A percentile compares a stretch with the other conserved stretches of the same genome.
phyloP scores from a whole-genome alignment of 1,140 invertebrate genomes.

The Bombus vancouverensis region DNA sequence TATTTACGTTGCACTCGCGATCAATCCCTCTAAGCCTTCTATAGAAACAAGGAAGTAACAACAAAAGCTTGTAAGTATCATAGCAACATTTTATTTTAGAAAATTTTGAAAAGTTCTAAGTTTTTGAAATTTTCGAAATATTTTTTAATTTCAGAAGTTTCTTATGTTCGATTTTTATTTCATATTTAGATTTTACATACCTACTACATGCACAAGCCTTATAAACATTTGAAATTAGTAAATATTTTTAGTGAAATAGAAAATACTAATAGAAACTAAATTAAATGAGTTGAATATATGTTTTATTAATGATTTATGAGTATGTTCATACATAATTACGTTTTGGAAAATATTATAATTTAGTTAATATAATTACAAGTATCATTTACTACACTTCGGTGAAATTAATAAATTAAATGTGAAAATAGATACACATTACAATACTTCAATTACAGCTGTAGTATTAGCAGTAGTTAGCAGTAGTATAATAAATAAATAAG shows the following conservation, averaged over 20 bases:
- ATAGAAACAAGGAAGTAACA: neutral
- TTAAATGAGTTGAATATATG: neutral
- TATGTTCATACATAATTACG: neutral
- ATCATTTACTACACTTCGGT: neutral
- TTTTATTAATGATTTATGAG: neutral
- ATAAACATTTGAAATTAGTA: neutral
- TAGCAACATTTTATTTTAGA: neutral
- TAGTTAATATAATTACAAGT: neutral
- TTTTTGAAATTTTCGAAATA: neutral
- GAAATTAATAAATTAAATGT: neutral
- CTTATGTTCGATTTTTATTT: neutral
- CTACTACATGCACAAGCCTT: neutral
- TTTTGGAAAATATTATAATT: neutral
- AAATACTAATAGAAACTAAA: neutral
- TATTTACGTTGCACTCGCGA: constrained; percentile 10
- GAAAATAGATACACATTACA: neutral
- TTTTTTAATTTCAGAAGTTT: neutral
- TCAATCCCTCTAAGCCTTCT: neutral
- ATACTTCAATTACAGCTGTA: no score
- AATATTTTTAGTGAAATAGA: neutral
- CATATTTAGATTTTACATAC: neutral
- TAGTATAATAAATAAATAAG: neutral
- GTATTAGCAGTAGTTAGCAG: neutral
- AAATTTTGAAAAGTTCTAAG: no score
- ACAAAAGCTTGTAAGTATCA: constrained; percentile 20